Base-by-base conservation (phyloP, 1,140 invertebrate species). In the Drosophila kurseongensis region DNA sequence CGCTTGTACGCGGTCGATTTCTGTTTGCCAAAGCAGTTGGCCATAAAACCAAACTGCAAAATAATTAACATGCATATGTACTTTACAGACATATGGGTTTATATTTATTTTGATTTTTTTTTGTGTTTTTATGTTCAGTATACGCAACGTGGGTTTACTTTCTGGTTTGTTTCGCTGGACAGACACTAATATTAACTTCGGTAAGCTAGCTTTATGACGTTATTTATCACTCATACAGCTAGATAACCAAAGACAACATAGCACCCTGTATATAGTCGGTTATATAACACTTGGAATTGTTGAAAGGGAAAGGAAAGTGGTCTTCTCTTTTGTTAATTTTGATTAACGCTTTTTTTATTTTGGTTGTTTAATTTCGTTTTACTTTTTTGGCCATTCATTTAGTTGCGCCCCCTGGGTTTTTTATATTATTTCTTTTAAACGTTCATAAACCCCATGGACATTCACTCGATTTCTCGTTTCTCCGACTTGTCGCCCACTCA, bases 141-240 rank as follows among this genome's bases (percentile, higher is more conserved):
- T 75, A 62, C 40, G 48, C 59, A 48, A 29, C 16, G 44, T 76
- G 55, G 16, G 42, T 18, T 63, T n/a, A 2, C n/a, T 41, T 41
- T 61, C 38, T 41, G 59, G 50, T 13, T n/a, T n/a, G 35, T 41
- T 72, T 62, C 65, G 91, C 57, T 73, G 91, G 71, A 48, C 69
- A 65, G 86, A 83, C 76, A 67, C 82, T 88, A 92, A 90, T 90
- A 92, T 92, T 92, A 92, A 92, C 91, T 92, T 92, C 91, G 91
- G 91, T 92, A 92, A 92, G 90, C 91, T 92, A 92, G 91, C 91
- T 92, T 92, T 92, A 92, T 92, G 91, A 92, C 90, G 91, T 91
- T 91, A 90, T 80, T 80, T 90, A 89, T 91, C 89, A 92, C 91
- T 92, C 91, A 92, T 92, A 92, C 91, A 92, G 91, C 91, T 92